Percentiles rank a stretch among this genome's conserved stretches.
These are phyloP conservation scores for human DNA, from an alignment of 2,113 vertebrate genomes.

Conservation along the genomic window GRCh38 chr6:136541001-136541500, in stretches of 20 bases:
- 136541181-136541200: background rate
- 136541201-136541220: background rate
- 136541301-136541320: slow-evolving; percentile 30
- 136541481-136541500: background rate
- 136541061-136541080: background rate
- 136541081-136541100: background rate
- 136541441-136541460: background rate
- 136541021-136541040: background rate
- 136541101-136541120: background rate
- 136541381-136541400: background rate
- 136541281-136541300: background rate
- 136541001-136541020: background rate
- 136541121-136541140: background rate
- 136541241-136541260: background rate
- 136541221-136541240: background rate
- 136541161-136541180: background rate
- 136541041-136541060: background rate
- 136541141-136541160: slow-evolving; percentile 17
- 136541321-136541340: background rate
- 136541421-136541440: background rate
- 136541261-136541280: no score
- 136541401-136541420: background rate
- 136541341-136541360: background rate
- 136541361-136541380: background rate
- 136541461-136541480: background rate